A percentile compares a stretch with the other conserved stretches of the same genome.
Evolutionary conservation across 2,888 invertebrate genomes (phyloP).

Genomic region (Euphydryas editha): DNA sequence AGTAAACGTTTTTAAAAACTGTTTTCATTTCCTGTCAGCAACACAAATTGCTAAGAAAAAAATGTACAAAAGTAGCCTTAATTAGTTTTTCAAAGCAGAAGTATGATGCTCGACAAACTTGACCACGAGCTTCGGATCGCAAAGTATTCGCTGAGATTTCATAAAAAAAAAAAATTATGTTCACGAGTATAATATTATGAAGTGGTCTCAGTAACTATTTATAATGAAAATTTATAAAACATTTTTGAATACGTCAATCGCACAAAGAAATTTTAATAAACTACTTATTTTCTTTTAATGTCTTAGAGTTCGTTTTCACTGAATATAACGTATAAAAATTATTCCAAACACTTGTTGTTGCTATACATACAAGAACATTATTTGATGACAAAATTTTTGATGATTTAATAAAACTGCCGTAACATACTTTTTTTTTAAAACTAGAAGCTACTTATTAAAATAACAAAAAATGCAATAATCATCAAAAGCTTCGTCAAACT

Average conservation of each 20-base stretch:
- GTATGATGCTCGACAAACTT: slow-evolving; percentile 15
- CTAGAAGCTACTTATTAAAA: no score
- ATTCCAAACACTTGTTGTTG: background rate
- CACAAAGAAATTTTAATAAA: background rate
- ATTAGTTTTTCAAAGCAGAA: slow-evolving; percentile 25
- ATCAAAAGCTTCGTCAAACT: no score
- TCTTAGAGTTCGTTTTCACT: no score
- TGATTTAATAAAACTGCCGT: no score
- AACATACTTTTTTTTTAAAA: no score
- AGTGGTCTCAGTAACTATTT: slow-evolving; percentile 4
- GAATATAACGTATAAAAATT: background rate
- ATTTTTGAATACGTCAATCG: background rate
- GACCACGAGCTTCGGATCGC: slow-evolving; percentile 6
- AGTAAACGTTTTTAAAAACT: slow-evolving; percentile 28
- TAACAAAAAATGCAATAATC: no score
- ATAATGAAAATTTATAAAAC: background rate
- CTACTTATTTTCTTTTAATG: background rate
- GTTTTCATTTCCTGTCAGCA: slow-evolving; percentile 32
- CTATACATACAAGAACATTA: no score
- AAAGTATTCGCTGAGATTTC: slow-evolving; percentile 8
- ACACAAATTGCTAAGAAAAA: slow-evolving; percentile 21
- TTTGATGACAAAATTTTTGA: no score
- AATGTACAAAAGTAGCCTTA: slow-evolving; percentile 15
- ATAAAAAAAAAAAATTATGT: slow-evolving; percentile 7
- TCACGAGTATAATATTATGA: slow-evolving; percentile 5